Evolutionary conservation across 2,888 invertebrate species (phyloP).

Genomic region (Euclidia mi): DNA sequence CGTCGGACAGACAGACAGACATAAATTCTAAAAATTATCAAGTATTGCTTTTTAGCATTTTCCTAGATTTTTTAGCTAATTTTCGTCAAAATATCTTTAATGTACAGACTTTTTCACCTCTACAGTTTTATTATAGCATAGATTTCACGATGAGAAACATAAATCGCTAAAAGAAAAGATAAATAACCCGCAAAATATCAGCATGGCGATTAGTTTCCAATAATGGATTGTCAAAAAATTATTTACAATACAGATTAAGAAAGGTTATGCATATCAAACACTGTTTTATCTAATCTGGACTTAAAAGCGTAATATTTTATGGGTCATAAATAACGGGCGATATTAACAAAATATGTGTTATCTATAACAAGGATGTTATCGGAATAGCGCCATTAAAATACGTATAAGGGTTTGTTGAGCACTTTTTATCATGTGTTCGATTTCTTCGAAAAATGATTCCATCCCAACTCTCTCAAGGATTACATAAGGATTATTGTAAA

Average conservation of each 20-base stretch:
- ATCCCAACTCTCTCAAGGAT: constrained; percentile 3
- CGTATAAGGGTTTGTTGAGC: constrained; percentile 26
- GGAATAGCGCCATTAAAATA: constrained; percentile 34
- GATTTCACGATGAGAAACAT: too few relatives aligned
- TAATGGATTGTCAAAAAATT: too few relatives aligned
- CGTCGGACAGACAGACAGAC: too few relatives aligned
- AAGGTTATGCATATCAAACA: background rate
- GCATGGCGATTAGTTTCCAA: too few relatives aligned
- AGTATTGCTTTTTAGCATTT: too few relatives aligned
- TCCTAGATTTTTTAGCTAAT: too few relatives aligned
- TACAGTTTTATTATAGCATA: too few relatives aligned
- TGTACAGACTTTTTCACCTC: too few relatives aligned
- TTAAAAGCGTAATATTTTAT: constrained; percentile 14
- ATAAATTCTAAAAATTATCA: too few relatives aligned
- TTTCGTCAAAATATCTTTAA: too few relatives aligned
- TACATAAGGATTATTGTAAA: background rate
- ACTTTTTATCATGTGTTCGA: constrained; percentile 8
- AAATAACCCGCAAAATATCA: too few relatives aligned
- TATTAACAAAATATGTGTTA: constrained; percentile 33
- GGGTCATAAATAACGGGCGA: constrained; percentile 32
- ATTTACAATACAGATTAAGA: background rate
- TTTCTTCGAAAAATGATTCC: constrained; percentile 39
- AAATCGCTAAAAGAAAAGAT: too few relatives aligned
- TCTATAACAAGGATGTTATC: constrained; percentile 44
- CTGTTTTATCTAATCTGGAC: background rate